Evolutionary conservation across 2,797 vertebrate species (phyloP).

Genomic region (Hyperoplus lanceolatus): DNA sequence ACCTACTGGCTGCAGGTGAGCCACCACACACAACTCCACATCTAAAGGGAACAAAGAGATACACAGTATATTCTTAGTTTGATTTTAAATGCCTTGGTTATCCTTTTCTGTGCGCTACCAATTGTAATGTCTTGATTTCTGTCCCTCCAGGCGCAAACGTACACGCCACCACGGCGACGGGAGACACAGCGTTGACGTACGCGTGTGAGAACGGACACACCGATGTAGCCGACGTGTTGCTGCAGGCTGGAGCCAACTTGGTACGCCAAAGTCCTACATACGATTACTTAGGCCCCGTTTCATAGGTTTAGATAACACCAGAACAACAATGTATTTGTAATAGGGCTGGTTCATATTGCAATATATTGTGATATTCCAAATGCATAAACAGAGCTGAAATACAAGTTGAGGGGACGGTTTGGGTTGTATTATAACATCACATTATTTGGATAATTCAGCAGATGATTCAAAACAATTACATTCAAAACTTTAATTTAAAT

Average conservation of each 20-base stretch:
- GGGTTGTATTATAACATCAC: no score
- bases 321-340: neutral
- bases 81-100: neutral
- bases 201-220: slow-evolving; percentile 99
- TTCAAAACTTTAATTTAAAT: neutral
- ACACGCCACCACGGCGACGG: slow-evolving; percentile 97
- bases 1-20: slow-evolving; percentile 95
- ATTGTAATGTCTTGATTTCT: slow-evolving; percentile 34
- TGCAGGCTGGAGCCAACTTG: slow-evolving; percentile 97
- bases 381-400: no score
- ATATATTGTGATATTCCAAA: no score
- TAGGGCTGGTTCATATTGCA: no score
- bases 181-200: slow-evolving; percentile 97
- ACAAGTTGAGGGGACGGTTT: no score
- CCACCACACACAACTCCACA: neutral
- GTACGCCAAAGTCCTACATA: slow-evolving; percentile 78
- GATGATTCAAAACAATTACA: no score
- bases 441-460: no score
- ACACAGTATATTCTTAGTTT: neutral
- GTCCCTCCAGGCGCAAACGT: slow-evolving; percentile 92
- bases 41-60: neutral
- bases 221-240: slow-evolving; percentile 96
- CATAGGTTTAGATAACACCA: neutral
- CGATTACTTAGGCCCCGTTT: neutral
- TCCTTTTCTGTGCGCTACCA: neutral